Conservation (phyloP, 2,888 invertebrate species). For the Drosophila conformis region DNA sequence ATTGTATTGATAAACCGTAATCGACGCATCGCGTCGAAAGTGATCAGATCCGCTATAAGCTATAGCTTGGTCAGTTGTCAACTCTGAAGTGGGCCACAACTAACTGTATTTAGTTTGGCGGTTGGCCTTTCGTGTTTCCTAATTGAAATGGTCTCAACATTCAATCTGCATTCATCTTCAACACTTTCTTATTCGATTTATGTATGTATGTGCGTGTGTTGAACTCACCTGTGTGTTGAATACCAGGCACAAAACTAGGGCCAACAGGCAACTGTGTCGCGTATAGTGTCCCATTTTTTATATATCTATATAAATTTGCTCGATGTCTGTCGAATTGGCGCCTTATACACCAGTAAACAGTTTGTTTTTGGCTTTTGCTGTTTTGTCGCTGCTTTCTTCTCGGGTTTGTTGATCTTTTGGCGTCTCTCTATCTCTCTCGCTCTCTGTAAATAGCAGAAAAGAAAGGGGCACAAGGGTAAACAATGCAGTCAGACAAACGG, state of each 20-base stretch:
- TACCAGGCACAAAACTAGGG: conserved; percentile 82
- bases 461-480: conserved; percentile 79
- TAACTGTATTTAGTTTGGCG: conserved; percentile 37
- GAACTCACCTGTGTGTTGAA: conserved; percentile 84
- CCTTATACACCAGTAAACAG: conserved; percentile 46
- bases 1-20: conserved; percentile 71
- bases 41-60: conserved; percentile 72
- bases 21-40: conserved; percentile 64
- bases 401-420: conserved; percentile 54
- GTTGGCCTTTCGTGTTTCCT: conserved; percentile 55
- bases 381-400: conserved; percentile 65
- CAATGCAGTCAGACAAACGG: conserved; percentile 60
- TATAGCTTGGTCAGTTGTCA: conserved; percentile 36
- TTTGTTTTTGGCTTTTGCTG: conserved; percentile 38
- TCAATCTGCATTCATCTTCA: conserved; percentile 30
- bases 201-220: neutral
- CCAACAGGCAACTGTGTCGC: conserved; percentile 83
- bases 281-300: conserved; percentile 83
- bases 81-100: conserved; percentile 63
- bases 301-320: conserved; percentile 55
- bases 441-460: conserved; percentile 68
- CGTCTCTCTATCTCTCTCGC: conserved; percentile 34
- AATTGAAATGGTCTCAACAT: conserved; percentile 60
- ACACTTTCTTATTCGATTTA: conserved; percentile 28
- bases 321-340: conserved; percentile 38